Conservation (phyloP, 2,113 vertebrate species). For the Forbesichthys papilliferus region DNA sequence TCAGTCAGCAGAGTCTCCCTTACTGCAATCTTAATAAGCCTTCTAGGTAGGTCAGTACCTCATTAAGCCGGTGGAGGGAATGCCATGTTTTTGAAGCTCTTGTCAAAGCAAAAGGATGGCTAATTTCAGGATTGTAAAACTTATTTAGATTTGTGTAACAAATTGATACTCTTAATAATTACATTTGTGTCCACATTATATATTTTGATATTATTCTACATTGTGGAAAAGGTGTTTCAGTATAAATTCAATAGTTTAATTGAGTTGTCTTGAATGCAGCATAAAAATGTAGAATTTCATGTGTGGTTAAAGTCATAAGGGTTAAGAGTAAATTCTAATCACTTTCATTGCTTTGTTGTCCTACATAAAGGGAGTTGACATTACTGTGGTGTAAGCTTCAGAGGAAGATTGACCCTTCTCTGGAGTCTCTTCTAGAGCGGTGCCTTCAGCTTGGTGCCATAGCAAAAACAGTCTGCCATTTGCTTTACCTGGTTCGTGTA, state of each 20-base stretch:
- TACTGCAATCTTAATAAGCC: too few species aligned
- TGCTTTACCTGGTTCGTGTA: slow-evolving; percentile 93
- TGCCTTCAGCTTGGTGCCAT: slow-evolving; percentile 97
- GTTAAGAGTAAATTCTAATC: neutral
- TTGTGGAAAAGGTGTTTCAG: neutral
- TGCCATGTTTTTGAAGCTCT: too few species aligned
- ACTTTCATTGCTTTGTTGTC: slow-evolving; percentile 4
- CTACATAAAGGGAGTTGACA: slow-evolving; percentile 86
- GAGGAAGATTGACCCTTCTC: slow-evolving; percentile 88
- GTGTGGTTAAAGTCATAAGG: neutral
- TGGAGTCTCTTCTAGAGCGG: slow-evolving; percentile 90
- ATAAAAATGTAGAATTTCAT: neutral
- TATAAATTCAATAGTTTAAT: neutral
- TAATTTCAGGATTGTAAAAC: too few species aligned
- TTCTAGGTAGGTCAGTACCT: too few species aligned
- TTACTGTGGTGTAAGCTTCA: slow-evolving; percentile 97
- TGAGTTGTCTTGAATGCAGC: neutral
- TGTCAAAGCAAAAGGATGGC: too few species aligned
- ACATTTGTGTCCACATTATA: too few species aligned
- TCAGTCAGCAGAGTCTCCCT: too few species aligned
- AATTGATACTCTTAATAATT: too few species aligned
- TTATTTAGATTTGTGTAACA: too few species aligned
- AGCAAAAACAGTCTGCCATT: slow-evolving; percentile 92
- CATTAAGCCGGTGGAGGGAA: too few species aligned
- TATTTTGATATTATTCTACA: too few species aligned